Evolutionary conservation across 1,140 invertebrate species (phyloP), one percentile per base, ranked within the genome.

Genomic region (Portunus trituberculatus): DNA sequence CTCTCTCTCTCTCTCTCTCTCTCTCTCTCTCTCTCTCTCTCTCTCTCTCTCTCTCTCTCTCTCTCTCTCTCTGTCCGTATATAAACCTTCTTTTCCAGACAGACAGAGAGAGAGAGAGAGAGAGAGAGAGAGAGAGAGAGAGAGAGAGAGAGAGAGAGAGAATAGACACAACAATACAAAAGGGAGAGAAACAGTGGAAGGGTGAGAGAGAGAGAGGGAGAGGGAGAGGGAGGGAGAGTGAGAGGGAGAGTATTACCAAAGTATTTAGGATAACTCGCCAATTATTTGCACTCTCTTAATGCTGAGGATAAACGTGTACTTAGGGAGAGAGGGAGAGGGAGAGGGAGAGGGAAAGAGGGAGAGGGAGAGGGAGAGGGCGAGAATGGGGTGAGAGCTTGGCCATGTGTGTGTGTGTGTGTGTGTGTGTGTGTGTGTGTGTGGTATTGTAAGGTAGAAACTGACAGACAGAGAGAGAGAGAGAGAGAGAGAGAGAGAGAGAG

Each of bases 21-120:
- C 12, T 86, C 83, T 86, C 83, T 86, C 83, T 86, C 83, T 86
- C 83, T 86, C 83, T 86, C 83, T 86, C 83, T 86, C 83, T n/a
- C 83, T 86, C 83, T 86, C 83, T 86, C 83, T 86, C 83, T 86
- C 83, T 28, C 83, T 86, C 83, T 86, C n/a, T 31, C 39, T 39
- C 39, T 39, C 39, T 39, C 39, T 39, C 39, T 39, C 39, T 39
- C 39, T 39, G n/a, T n/a, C n/a, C n/a, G n/a, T 6, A 39, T 6
- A 39, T 39, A 39, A 39, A 6, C 39, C 39, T 39, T 39, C 39
- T 2, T 1, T 39, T 39, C 39, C 39, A 39, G 39, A 39, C 1
- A 39, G 39, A 39, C 1, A 39, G 39, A 39, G 39, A 39, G 39
- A 39, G 39, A 39, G 39, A 39, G 39, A 39, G 39, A 39, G 39